phyloP scores from a whole-genome alignment of 2,888 invertebrate genomes.

The Pachydiplax longipennis region DNA sequence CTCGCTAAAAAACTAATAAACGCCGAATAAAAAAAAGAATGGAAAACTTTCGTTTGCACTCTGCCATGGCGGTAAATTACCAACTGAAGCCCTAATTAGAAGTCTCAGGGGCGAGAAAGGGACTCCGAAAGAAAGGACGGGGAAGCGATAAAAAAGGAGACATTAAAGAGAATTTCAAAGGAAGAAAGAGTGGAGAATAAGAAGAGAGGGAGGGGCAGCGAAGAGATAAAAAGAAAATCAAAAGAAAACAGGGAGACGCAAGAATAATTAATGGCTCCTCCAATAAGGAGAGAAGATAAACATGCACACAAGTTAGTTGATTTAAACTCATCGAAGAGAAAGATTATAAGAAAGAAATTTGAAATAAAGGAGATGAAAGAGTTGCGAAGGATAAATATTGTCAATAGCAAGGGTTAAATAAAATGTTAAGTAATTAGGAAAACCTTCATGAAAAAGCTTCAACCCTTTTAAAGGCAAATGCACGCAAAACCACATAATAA shows the following conservation, averaged over 20 bases:
- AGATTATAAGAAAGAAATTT: too few relatives aligned
- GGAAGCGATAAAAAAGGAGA: not conserved
- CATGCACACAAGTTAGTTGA: too few relatives aligned
- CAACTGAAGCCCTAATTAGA: not conserved
- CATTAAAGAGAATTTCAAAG: not conserved
- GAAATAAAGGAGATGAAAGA: too few relatives aligned
- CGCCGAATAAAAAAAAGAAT: not conserved
- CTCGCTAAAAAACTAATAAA: not conserved
- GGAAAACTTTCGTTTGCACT: not conserved
- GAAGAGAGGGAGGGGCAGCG: not conserved
- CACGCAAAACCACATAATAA: too few relatives aligned
- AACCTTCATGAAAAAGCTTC: too few relatives aligned
- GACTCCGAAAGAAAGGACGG: not conserved
- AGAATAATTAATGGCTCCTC: too few relatives aligned
- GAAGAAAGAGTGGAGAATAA: not conserved
- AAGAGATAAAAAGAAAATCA: not conserved
- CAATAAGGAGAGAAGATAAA: too few relatives aligned
- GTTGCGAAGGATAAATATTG: too few relatives aligned
- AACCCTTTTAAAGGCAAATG: too few relatives aligned
- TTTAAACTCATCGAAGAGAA: too few relatives aligned
- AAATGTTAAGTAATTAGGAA: too few relatives aligned
- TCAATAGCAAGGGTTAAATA: too few relatives aligned
- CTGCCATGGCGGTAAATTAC: not conserved
- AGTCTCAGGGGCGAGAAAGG: not conserved
- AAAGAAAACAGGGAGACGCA: not conserved